Percentiles rank a stretch among this genome's conserved stretches.
phyloP scores from a whole-genome alignment of 2,888 invertebrate genomes.

The Patella depressa region DNA sequence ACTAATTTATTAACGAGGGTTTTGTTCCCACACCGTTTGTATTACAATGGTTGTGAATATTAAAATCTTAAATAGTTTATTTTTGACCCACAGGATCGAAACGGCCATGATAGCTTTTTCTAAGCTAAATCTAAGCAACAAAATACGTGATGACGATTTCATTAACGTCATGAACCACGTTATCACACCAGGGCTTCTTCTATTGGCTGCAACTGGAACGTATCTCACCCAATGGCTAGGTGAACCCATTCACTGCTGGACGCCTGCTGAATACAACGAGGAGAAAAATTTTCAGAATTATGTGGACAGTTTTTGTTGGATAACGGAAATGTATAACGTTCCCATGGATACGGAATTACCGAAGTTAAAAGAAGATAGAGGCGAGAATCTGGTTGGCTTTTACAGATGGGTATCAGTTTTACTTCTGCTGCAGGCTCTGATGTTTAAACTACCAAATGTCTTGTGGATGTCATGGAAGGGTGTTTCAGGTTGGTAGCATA shows the following conservation, averaged over 20 bases:
- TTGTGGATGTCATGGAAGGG: conserved; percentile 4
- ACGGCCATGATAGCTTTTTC: not conserved
- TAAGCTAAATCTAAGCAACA: not conserved
- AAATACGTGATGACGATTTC: not conserved
- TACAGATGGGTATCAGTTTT: conserved; percentile 3
- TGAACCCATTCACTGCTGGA: conserved; percentile 3
- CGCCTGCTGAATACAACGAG: not conserved
- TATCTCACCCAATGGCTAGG: not conserved
- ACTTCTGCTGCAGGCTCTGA: not conserved
- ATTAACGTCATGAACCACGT: not conserved
- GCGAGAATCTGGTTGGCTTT: not conserved
- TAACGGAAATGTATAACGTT: not conserved
- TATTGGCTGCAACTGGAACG: not conserved
- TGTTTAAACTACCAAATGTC: not conserved
- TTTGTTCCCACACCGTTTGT: no score
- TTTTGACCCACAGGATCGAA: not conserved
- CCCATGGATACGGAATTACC: not conserved
- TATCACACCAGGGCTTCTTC: not conserved
- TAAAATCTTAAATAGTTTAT: no score
- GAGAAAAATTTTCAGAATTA: not conserved
- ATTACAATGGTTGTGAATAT: no score
- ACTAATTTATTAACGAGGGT: no score
- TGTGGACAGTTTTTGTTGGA: conserved; percentile 1
- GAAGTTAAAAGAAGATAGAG: not conserved
- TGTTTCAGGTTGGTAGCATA: not conserved